A percentile compares a stretch with the other conserved stretches of the same genome.
Evolutionary conservation across 2,113 vertebrate genomes (phyloP).

Genomic region (Empidonax alnorum): DNA sequence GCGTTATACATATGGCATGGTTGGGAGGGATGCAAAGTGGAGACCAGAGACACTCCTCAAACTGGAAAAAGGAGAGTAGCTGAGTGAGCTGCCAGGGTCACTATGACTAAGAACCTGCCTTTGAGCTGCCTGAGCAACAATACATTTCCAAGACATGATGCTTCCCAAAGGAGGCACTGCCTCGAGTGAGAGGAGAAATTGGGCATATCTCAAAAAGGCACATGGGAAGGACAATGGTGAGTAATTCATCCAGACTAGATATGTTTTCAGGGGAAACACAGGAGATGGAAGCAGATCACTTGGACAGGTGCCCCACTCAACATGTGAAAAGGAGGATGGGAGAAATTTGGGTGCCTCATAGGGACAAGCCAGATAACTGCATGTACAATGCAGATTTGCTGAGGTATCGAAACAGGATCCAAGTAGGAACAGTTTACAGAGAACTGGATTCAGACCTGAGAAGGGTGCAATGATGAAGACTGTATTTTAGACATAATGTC

Average conservation of each 20-base stretch:
- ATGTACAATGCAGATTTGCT: background rate
- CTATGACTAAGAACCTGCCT: background rate
- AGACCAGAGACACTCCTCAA: background rate
- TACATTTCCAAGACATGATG: background rate
- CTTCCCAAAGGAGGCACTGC: background rate
- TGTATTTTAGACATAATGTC: background rate
- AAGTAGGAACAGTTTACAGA: background rate
- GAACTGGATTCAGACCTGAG: background rate
- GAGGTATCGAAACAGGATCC: background rate
- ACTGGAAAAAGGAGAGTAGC: background rate
- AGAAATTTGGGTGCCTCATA: background rate
- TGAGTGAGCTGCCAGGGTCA: background rate
- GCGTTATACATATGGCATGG: background rate
- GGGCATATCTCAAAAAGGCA: background rate
- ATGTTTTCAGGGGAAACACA: background rate
- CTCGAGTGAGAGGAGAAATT: background rate
- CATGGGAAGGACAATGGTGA: background rate
- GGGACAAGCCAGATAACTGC: background rate
- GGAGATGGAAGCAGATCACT: background rate
- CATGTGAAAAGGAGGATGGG: rapidly evolving
- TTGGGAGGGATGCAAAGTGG: background rate
- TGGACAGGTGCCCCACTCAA: rapidly evolving
- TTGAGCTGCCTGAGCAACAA: background rate
- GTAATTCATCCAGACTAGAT: background rate
- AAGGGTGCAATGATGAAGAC: background rate